Conservation (phyloP, 2,113 vertebrate species). For the Indicator indicator region DNA sequence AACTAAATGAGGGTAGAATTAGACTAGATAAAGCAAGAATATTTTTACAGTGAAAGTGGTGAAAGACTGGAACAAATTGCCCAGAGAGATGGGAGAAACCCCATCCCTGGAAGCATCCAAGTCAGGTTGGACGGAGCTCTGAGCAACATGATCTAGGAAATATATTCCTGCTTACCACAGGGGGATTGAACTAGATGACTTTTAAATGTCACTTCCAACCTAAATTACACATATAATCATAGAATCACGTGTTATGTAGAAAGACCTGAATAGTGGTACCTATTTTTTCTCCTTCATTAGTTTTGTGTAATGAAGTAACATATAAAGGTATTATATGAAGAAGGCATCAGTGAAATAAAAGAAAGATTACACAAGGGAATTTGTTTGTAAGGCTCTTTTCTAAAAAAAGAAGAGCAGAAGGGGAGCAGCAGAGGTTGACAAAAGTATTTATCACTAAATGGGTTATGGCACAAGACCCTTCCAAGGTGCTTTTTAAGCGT, state of each 20-base stretch:
- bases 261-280: background rate
- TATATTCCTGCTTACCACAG: too few relatives aligned
- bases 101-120: too few relatives aligned
- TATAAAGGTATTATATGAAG: background rate
- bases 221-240: background rate
- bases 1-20: too few relatives aligned
- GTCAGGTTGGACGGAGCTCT: too few relatives aligned
- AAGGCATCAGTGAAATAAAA: background rate
- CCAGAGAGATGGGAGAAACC: too few relatives aligned
- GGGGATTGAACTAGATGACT: too few relatives aligned
- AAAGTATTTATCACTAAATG: background rate
- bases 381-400: background rate
- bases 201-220: too few relatives aligned
- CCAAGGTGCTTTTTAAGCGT: background rate
- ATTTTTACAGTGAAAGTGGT: too few relatives aligned
- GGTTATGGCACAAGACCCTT: background rate
- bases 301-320: background rate
- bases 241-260: background rate
- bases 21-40: too few relatives aligned
- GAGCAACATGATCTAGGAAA: too few relatives aligned
- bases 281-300: background rate
- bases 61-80: too few relatives aligned
- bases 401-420: background rate
- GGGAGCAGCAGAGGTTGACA: background rate
- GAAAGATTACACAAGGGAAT: background rate